Evolutionary conservation across 2,113 vertebrate species (phyloP), one percentile per base, ranked within the genome.

Genomic region (Strigops habroptila): DNA sequence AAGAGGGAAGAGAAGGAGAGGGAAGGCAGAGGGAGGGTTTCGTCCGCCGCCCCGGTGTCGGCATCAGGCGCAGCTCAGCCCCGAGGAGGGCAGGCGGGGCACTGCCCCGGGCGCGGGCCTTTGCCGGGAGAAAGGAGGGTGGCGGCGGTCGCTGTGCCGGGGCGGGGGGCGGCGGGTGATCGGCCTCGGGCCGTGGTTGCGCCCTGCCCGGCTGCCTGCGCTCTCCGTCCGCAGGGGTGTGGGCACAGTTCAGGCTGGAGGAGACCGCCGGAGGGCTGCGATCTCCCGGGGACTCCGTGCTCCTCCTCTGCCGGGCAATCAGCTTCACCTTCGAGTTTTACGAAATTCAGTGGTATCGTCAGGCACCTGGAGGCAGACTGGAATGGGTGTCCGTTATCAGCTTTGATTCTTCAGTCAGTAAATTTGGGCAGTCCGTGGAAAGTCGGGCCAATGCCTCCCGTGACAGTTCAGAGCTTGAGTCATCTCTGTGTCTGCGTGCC

Each of bases 291-390:
- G 35, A 49, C 2, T 71, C 41, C 3, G 22, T 55, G 23, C 9
- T 1, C 6, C 71, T 86, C 48, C 90, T 57, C 51, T 94, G 90
- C 55, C 71, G 3, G 9, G 57, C 57, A 59, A 24, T 35, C 22
- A 22, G 33, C 57, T 59, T 59, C 62, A 13, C 18, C 12, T 65
- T 86, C 3, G 5, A 1, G 4, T 1, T 7, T 18, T n/a, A 41
- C 9, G 1, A 1, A 14, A 0, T 78, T 43, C 1, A 1, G 1
- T 92, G 93, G 82, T 86, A 74, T 35, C 65, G 43, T 33, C 65
- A 46, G 33, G 6, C 12, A 1, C 6, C 25, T 1, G 5, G 30
- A 22, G 18, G 48, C 7, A 14, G 6, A 1, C 8, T 18, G 0
- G 37, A 90, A 28, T 82, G 59, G 48, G 2, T 91, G 64, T 86